A percentile compares a stretch with the other conserved stretches of the same genome.
These are phyloP conservation scores for Dusona sp. DNA, from an alignment of 2,888 invertebrate genomes.

Conservation along the genomic window DNA sequence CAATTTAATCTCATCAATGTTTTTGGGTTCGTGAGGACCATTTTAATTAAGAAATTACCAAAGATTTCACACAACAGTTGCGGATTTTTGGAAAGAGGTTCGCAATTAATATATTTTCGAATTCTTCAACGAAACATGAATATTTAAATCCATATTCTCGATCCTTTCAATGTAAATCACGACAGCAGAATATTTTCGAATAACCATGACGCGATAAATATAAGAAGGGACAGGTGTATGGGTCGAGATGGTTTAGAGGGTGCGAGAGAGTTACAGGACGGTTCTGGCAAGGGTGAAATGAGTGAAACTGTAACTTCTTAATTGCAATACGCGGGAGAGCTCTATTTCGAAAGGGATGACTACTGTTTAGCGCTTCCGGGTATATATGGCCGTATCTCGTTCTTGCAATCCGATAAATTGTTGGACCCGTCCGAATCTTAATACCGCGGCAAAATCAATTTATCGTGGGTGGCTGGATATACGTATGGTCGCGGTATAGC, in stretches of 20 bases:
- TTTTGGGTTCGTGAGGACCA: background rate
- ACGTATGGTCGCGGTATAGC: conserved; percentile 77
- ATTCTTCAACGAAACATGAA: background rate
- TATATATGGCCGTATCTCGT: conserved; percentile 69
- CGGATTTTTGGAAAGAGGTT: background rate
- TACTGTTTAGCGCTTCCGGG: conserved; percentile 82
- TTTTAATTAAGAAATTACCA: background rate
- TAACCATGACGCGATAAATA: conserved; percentile 2
- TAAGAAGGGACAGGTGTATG: conserved; percentile 45
- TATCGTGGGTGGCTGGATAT: conserved; percentile 84
- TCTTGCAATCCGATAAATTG: conserved; percentile 69
- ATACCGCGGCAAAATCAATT: conserved; percentile 85
- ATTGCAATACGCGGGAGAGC: conserved; percentile 69
- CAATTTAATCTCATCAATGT: background rate
- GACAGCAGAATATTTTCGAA: background rate
- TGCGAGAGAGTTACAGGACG: conserved; percentile 19
- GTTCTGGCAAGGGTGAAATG: conserved; percentile 51
- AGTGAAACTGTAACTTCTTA: conserved; percentile 70
- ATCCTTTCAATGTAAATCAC: background rate
- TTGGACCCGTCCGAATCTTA: conserved; percentile 77
- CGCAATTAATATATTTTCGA: background rate
- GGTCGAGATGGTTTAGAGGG: conserved; percentile 21
- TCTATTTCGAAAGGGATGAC: conserved; percentile 73
- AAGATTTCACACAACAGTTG: background rate
- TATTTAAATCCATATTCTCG: background rate